Conservation (phyloP, 53 echinoderm and acorn worm species). For the Hippasteria phrygiana region DNA sequence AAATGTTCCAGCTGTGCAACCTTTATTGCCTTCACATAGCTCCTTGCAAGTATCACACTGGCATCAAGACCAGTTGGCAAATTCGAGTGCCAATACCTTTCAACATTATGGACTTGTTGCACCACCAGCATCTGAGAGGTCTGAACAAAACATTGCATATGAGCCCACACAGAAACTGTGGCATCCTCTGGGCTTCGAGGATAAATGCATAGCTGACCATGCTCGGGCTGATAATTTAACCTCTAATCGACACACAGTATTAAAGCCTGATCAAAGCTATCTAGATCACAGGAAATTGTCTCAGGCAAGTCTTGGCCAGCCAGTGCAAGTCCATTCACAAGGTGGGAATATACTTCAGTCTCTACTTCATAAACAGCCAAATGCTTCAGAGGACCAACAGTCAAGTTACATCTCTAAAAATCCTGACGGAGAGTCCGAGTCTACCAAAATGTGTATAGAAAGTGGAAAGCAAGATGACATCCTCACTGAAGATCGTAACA, state of each 20-base stretch:
- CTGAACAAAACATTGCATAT: background rate
- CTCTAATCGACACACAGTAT: background rate
- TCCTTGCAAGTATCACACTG: slow-evolving; percentile 41
- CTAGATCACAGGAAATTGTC: slow-evolving; percentile 1
- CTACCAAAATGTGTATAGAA: background rate
- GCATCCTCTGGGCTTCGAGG: slow-evolving; percentile 40
- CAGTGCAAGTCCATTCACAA: background rate
- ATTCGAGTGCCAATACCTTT: background rate
- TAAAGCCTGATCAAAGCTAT: background rate
- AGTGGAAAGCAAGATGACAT: background rate
- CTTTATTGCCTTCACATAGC: slow-evolving; percentile 47
- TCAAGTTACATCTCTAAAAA: background rate
- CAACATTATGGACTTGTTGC: background rate
- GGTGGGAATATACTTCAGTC: slow-evolving; percentile 59
- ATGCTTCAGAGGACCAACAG: background rate
- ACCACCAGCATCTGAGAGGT: background rate
- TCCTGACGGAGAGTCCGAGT: background rate
- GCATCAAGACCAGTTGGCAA: slow-evolving; percentile 3
- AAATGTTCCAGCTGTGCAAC: slow-evolving; percentile 46
- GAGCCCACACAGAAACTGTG: slow-evolving; percentile 39
- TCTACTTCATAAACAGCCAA: slow-evolving; percentile 41
- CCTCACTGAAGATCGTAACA: background rate
- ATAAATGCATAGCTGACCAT: background rate
- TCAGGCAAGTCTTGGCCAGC: background rate
- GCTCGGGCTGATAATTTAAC: background rate